Evolutionary conservation across 2,113 vertebrate genomes (phyloP).

Genomic region (Leucoraja erinaceus): DNA sequence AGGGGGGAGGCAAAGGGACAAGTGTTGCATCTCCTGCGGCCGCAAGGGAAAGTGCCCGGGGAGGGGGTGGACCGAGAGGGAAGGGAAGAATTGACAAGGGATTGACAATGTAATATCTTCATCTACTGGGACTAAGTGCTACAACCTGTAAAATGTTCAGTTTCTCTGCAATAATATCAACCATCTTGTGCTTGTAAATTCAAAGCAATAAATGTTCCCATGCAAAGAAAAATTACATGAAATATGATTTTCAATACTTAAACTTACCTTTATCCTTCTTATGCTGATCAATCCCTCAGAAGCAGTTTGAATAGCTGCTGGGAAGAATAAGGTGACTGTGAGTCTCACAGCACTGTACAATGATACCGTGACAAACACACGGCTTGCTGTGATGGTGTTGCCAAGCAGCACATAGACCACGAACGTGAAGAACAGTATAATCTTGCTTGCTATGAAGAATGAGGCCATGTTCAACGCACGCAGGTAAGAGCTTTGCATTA

Average conservation of each 20-base stretch:
- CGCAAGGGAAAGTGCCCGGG: too few relatives aligned
- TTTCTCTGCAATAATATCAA: not conserved
- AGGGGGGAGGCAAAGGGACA: too few relatives aligned
- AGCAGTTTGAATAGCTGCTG: conserved; percentile 73
- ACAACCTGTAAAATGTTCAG: not conserved
- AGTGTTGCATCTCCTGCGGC: too few relatives aligned
- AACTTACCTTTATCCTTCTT: conserved; percentile 76
- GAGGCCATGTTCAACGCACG: conserved; percentile 87
- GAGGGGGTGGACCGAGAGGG: too few relatives aligned
- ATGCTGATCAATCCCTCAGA: conserved; percentile 82
- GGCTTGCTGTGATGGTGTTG: conserved; percentile 72
- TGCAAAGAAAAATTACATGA: rapidly evolving
- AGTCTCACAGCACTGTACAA: conserved; percentile 77
- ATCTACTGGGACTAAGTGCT: not conserved
- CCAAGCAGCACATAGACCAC: conserved; percentile 74
- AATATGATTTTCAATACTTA: not conserved
- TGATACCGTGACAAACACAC: conserved; percentile 75
- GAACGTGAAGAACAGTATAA: conserved; percentile 85
- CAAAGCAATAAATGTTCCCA: not conserved
- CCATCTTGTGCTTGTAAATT: not conserved
- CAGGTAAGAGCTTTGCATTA: conserved; percentile 86
- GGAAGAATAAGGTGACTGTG: conserved; percentile 90
- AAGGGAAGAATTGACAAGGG: too few relatives aligned
- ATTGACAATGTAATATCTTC: too few relatives aligned
- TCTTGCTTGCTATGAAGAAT: conserved; percentile 84